A percentile compares a stretch with the other conserved stretches of the same genome.
Evolutionary conservation across 2,888 invertebrate genomes (phyloP).

Genomic region (Dryobota labecula): DNA sequence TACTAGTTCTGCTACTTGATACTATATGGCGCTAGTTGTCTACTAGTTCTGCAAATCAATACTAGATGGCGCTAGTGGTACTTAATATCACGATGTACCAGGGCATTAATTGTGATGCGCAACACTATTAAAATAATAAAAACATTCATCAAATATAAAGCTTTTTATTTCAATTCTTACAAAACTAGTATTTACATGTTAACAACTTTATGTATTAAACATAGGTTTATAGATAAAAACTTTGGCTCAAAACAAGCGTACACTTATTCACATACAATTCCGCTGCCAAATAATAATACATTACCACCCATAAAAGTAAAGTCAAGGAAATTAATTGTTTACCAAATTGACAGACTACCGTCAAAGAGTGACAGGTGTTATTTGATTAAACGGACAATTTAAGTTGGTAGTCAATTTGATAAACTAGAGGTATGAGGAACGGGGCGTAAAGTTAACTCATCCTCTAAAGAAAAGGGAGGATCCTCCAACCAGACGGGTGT

Average conservation of each 20-base stretch:
- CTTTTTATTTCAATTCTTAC: constrained; percentile 47
- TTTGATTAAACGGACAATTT: too few relatives aligned
- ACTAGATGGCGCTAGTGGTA: too few relatives aligned
- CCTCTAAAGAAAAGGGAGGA: too few relatives aligned
- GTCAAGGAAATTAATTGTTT: background rate
- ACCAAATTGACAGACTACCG: background rate
- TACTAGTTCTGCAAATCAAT: too few relatives aligned
- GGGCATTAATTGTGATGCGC: too few relatives aligned
- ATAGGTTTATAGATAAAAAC: constrained; percentile 6
- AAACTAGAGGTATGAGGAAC: too few relatives aligned
- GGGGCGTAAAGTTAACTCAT: too few relatives aligned
- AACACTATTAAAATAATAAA: constrained; percentile 16
- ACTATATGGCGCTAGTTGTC: too few relatives aligned
- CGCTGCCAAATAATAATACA: background rate
- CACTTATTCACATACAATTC: background rate
- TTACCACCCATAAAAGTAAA: background rate
- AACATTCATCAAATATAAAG: constrained; percentile 39
- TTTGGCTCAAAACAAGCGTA: constrained; percentile 15
- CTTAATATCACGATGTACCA: too few relatives aligned
- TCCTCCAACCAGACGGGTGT: too few relatives aligned
- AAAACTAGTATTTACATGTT: constrained; percentile 49
- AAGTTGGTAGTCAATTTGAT: too few relatives aligned
- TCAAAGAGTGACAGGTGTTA: background rate
- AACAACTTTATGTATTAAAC: constrained; percentile 10
- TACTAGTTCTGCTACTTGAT: too few relatives aligned